Percentiles rank a stretch among this genome's conserved stretches.
Conservation (phyloP, 2,888 invertebrate species). For the Eudasyphora cyanicolor region DNA sequence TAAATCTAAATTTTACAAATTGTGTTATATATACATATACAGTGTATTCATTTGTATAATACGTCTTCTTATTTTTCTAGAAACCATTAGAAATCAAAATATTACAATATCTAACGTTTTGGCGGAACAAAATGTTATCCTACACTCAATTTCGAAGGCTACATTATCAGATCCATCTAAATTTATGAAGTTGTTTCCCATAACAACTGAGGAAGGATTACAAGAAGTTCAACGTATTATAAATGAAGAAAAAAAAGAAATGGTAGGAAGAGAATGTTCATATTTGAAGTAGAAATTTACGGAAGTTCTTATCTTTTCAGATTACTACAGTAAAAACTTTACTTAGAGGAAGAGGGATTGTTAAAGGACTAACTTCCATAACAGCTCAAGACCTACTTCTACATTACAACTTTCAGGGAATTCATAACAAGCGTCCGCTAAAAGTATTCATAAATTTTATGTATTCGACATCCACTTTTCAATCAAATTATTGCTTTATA, state of each 20-base stretch:
- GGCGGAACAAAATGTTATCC: background rate
- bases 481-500: too few relatives aligned
- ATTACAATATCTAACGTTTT: background rate
- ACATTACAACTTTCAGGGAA: background rate
- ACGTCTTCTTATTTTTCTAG: too few relatives aligned
- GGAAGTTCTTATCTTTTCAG: background rate
- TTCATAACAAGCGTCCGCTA: background rate
- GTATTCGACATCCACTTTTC: too few relatives aligned
- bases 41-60: background rate
- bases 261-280: background rate
- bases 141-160: background rate
- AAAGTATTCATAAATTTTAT: background rate
- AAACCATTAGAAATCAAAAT: background rate
- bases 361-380: too few relatives aligned
- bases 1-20: background rate
- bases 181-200: background rate
- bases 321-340: background rate
- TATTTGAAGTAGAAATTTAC: background rate
- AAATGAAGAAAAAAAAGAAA: constrained; percentile 9
- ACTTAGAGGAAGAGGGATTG: background rate
- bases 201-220: background rate
- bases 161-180: background rate
- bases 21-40: background rate
- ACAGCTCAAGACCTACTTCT: too few relatives aligned
- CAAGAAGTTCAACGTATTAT: background rate